Evolutionary conservation across 2,888 invertebrate genomes (phyloP).

Genomic region (Selenia dentaria): DNA sequence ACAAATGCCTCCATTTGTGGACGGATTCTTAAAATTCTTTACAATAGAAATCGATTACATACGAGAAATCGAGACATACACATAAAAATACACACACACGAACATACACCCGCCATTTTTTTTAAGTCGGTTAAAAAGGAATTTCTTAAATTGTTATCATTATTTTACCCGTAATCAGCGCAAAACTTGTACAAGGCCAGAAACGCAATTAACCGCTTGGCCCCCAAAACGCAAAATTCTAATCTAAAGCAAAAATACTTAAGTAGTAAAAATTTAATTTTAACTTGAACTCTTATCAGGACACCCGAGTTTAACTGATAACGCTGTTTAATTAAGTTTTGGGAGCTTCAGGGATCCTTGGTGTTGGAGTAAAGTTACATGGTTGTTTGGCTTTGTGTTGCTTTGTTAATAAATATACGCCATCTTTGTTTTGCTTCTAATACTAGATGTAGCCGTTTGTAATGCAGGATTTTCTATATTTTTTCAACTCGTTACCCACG

Average conservation of each 20-base stretch:
- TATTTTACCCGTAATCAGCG: constrained; percentile 3
- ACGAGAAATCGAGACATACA: too few species aligned
- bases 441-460: too few species aligned
- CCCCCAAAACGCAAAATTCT: constrained; percentile 13
- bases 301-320: constrained; percentile 26
- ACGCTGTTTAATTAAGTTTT: constrained; percentile 34
- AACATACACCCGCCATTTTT: too few species aligned
- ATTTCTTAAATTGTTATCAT: too few species aligned
- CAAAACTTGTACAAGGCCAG: not conserved
- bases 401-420: not conserved
- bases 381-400: not conserved
- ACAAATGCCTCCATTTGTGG: too few species aligned
- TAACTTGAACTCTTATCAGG: constrained; percentile 30
- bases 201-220: constrained; percentile 3
- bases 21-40: too few species aligned
- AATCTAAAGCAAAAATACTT: constrained; percentile 19
- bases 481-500: too few species aligned
- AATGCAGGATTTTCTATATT: too few species aligned
- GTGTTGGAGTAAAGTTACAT: not conserved
- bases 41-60: too few species aligned
- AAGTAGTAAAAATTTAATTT: constrained; percentile 27
- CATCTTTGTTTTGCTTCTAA: not conserved
- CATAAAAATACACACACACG: too few species aligned
- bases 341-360: constrained; percentile 14
- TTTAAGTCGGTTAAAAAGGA: too few species aligned